Evolutionary conservation across 2,888 invertebrate genomes (phyloP).

Genomic region (Limnephilus auricula): DNA sequence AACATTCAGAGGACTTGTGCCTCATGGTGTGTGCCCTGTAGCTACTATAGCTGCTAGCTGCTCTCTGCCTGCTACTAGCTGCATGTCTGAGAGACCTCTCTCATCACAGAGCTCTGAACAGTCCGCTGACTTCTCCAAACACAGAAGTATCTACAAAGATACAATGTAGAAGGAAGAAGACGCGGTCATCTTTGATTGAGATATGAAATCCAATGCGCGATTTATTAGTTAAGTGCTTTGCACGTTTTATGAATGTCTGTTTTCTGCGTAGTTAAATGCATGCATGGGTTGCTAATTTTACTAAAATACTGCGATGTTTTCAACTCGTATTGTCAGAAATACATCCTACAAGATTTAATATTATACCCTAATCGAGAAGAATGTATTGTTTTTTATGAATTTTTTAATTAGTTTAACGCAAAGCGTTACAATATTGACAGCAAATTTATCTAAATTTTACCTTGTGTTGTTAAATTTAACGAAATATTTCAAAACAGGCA

Average conservation of each 20-base stretch:
- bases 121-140: not conserved
- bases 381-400: too few relatives aligned
- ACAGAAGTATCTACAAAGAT: not conserved
- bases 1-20: not conserved
- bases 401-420: too few relatives aligned
- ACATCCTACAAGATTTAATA: not conserved
- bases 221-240: not conserved
- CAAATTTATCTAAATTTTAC: not conserved
- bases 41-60: not conserved
- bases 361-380: not conserved
- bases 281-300: not conserved
- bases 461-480: too few relatives aligned
- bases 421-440: not conserved
- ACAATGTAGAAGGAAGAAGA: not conserved
- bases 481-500: too few relatives aligned
- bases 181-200: not conserved
- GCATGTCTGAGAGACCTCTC: not conserved
- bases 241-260: not conserved
- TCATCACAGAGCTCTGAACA: not conserved
- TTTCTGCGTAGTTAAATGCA: not conserved
- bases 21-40: not conserved
- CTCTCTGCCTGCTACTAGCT: not conserved
- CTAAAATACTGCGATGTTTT: too few relatives aligned
- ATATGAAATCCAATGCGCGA: not conserved
- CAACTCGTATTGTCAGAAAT: not conserved